A percentile compares a stretch with the other conserved stretches of the same genome.
Evolutionary conservation across 2,797 vertebrate species (phyloP).

Genomic region (Tokudaia tokunoshimensis): DNA sequence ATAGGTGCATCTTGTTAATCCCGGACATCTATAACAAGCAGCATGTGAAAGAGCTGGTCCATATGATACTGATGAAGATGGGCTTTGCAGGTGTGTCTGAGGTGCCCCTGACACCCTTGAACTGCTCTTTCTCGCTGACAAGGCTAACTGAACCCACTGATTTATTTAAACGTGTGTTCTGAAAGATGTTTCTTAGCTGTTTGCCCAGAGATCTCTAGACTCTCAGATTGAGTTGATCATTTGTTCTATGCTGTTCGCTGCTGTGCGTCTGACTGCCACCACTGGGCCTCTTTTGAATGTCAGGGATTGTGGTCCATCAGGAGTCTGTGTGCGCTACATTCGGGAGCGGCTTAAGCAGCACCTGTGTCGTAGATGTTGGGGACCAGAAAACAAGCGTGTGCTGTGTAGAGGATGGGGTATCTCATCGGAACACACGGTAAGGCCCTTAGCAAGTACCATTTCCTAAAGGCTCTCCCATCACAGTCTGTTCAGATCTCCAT

Average conservation of each 20-base stretch:
- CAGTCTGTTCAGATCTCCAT: not conserved
- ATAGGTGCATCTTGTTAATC: constrained; percentile 97
- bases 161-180: not conserved
- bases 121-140: not conserved
- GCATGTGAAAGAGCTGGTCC: constrained; percentile 96
- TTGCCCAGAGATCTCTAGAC: not conserved
- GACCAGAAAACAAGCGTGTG: constrained; percentile 99
- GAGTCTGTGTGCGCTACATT: constrained; percentile 98
- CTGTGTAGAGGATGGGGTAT: constrained; percentile 98
- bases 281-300: not conserved
- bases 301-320: constrained; percentile 97
- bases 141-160: not conserved
- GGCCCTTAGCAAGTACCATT: not conserved
- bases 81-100: constrained; percentile 95
- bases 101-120: not conserved
- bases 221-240: not conserved
- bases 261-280: not conserved
- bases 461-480: not conserved
- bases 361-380: constrained; percentile 97
- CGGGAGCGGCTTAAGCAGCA: constrained; percentile 97
- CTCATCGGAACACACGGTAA: constrained; percentile 97
- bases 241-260: not conserved
- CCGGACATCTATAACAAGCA: constrained; percentile 98
- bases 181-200: not conserved
- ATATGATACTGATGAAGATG: constrained; percentile 97